Conservation (phyloP, 1,140 invertebrate genomes). For the Brachionus manjavacas region DNA sequence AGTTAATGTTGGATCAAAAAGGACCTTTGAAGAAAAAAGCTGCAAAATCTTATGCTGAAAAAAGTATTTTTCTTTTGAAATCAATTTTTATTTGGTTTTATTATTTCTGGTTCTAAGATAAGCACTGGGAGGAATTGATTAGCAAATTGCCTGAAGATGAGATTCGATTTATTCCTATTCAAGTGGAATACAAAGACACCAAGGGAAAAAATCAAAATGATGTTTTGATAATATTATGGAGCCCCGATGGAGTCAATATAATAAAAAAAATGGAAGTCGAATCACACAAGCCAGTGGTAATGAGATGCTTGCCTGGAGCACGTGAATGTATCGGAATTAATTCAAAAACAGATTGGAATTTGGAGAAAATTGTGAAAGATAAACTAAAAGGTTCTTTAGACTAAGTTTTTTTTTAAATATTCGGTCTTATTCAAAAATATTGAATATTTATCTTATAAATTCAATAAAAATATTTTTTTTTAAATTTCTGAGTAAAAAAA, state of each 20-base stretch:
- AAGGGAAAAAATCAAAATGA: constrained; percentile 4
- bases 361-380: constrained; percentile 15
- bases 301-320: constrained; percentile 19
- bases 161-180: constrained; percentile 18
- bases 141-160: constrained; percentile 22
- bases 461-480: too few species aligned
- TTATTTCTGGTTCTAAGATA: background rate
- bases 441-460: too few species aligned
- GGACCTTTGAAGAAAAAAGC: constrained; percentile 22
- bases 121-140: constrained; percentile 18
- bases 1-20: constrained; percentile 17
- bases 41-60: constrained; percentile 1
- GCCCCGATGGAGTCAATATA: constrained; percentile 25
- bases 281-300: background rate
- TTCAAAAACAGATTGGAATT: background rate
- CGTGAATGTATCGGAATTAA: background rate
- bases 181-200: constrained; percentile 9
- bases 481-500: too few species aligned
- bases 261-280: constrained; percentile 42
- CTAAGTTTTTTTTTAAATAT: background rate
- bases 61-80: background rate
- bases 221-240: constrained; percentile 4
- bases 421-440: too few species aligned
- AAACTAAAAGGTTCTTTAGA: constrained; percentile 26
- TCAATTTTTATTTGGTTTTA: background rate